Base-by-base conservation (phyloP, 92 coral and sea anemone genomes). In the Epizoanthus rinbou region DNA sequence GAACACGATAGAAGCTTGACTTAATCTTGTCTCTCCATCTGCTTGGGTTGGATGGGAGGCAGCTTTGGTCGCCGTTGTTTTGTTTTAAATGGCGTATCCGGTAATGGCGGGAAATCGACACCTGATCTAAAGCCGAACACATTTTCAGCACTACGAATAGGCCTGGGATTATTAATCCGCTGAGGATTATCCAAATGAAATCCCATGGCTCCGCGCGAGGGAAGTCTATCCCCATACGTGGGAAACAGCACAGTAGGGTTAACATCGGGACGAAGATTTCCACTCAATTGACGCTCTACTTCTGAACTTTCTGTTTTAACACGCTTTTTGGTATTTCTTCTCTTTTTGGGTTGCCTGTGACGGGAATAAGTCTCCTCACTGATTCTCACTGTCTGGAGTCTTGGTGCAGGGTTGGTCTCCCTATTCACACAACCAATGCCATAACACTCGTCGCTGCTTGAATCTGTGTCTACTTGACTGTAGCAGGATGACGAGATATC, bases 341-440 rank as follows among this genome's bases (percentile, higher is more conserved):
- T 60, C 82, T 78, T 78, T 9, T 17, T 78, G 82, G 82, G 63
- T 23, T 39, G 70, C 82, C 72, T 78, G 45, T 78, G 70, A 6
- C 64, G 63, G 58, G 71, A 69, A 57, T 76, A 78, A 22, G 82
- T 24, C 31, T 78, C 82, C 8, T 78, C 82, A 21, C 39, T 41
- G 41, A 78, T 78, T 39, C 71, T 78, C 6, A 78, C 82, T 18
- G 39, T 43, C 57, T 63, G 82, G 9, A 78, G 69, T 0, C 71
- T 54, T 1, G 82, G 82, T 35, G 82, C 64, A 1, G 82, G 82
- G 19, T 78, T 78, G 72, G 82, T 78, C 82, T 78, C 82, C 82
- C 82, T 78, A 58, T 78, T 78, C 0, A 78, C 82, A 5, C 82
- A 78, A 24, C 82, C 82, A 17, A 78, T 78, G 16, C 82, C 82